These are phyloP conservation scores for Thamnaconus septentrionalis DNA, from an alignment of 2,113 vertebrate genomes.

Conservation along the genomic window DNA sequence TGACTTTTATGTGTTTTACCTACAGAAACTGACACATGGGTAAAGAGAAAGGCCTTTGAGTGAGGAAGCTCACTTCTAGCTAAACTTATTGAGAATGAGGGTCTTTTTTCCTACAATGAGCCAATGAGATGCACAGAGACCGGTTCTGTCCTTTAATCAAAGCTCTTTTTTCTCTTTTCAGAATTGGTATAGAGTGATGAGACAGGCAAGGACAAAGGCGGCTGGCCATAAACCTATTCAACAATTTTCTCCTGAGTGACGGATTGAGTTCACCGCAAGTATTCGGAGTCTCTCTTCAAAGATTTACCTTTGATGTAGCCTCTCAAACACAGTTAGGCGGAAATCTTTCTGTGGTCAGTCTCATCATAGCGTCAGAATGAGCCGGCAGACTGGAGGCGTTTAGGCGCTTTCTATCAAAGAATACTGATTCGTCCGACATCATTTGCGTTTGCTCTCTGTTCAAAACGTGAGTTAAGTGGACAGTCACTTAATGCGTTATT, in stretches of 20 bases:
- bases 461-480: constrained; percentile 41
- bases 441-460: constrained; percentile 42
- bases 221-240: constrained; percentile 9
- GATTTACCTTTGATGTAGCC: constrained; percentile 17
- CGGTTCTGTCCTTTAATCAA: too few relatives aligned
- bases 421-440: background rate
- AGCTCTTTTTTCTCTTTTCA: background rate
- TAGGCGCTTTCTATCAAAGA: background rate
- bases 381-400: constrained; percentile 5
- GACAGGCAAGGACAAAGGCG: background rate
- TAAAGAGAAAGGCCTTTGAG: too few relatives aligned
- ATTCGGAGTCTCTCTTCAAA: constrained; percentile 14
- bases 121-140: too few relatives aligned
- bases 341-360: constrained; percentile 17
- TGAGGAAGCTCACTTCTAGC: too few relatives aligned
- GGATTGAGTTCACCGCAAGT: constrained; percentile 2
- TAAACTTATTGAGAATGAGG: too few relatives aligned
- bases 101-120: too few relatives aligned
- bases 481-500: constrained; percentile 35
- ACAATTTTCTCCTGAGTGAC: constrained; percentile 6
- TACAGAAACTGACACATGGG: too few relatives aligned
- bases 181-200: constrained; percentile 10
- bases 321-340: constrained; percentile 10
- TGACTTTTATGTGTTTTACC: too few relatives aligned
- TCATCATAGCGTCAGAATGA: constrained; percentile 12